phyloP scores from a whole-genome alignment of 2,797 vertebrate genomes.

The Kryptolebias ocellatus region DNA sequence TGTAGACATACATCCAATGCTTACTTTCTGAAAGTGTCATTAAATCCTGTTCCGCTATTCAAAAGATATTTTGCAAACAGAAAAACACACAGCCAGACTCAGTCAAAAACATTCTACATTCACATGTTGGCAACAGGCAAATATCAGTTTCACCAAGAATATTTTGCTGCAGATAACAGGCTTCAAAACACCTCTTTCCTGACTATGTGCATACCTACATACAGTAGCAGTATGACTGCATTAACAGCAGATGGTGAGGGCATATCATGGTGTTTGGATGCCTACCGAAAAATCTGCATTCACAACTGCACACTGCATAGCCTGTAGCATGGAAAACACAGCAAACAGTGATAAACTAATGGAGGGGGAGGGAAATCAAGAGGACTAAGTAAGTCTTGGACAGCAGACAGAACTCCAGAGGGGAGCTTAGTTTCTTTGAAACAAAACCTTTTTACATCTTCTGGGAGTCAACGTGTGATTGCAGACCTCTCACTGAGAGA shows the following conservation, averaged over 20 bases:
- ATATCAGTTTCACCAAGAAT: neutral
- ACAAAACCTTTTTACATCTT: conserved; percentile 48
- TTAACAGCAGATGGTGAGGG: neutral
- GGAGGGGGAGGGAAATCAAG: conserved; percentile 35
- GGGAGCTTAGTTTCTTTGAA: conserved; percentile 49
- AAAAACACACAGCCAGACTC: too few species aligned
- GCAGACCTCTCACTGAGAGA: conserved; percentile 46
- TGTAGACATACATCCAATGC: too few species aligned
- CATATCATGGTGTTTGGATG: conserved; percentile 2
- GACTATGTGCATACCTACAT: neutral
- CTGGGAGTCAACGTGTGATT: conserved; percentile 40
- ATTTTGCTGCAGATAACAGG: neutral
- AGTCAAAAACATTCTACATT: too few species aligned
- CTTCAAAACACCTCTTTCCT: conserved; percentile 13
- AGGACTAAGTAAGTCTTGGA: conserved; percentile 58
- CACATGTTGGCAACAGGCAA: too few species aligned
- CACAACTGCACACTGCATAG: conserved; percentile 20
- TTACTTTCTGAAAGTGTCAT: too few species aligned
- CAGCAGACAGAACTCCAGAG: conserved; percentile 47
- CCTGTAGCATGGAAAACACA: conserved; percentile 42
- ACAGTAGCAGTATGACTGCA: neutral
- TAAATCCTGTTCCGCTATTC: too few species aligned
- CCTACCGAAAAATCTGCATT: conserved; percentile 26
- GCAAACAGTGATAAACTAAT: conserved; percentile 62
- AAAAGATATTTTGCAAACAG: too few species aligned